Evolutionary conservation across 2,797 vertebrate genomes (phyloP).

Genomic region (Acipenser ruthenus): DNA sequence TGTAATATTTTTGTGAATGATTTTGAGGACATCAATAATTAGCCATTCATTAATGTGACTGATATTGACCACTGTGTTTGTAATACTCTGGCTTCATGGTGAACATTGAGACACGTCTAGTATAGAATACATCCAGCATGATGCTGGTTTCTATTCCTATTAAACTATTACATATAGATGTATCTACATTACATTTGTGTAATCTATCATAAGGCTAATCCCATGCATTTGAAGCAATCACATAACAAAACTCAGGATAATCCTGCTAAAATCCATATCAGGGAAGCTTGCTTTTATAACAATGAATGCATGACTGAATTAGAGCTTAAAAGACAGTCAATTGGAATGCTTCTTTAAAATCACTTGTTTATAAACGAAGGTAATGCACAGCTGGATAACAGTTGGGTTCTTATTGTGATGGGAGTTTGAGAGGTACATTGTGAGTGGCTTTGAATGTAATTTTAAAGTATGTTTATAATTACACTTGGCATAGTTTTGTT

Average conservation of each 20-base stretch:
- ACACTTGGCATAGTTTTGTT: slow-evolving; percentile 48
- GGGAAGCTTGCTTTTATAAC: not conserved
- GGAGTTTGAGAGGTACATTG: slow-evolving; percentile 3
- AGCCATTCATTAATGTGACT: not conserved
- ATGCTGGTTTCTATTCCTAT: not conserved
- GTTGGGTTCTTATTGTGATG: not conserved
- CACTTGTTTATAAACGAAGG: not conserved
- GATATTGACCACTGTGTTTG: too few relatives aligned
- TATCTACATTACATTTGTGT: not conserved
- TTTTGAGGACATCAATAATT: not conserved
- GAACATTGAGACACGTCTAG: not conserved
- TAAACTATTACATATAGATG: slow-evolving; percentile 4
- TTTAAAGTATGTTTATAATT: slow-evolving; percentile 32
- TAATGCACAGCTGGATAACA: slow-evolving; percentile 1
- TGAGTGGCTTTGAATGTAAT: slow-evolving; percentile 33
- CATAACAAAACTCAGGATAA: not conserved
- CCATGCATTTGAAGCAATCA: not conserved
- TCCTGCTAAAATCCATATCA: not conserved
- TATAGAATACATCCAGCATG: not conserved
- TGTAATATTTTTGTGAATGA: not conserved
- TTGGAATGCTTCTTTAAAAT: not conserved
- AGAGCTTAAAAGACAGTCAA: not conserved
- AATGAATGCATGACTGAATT: not conserved
- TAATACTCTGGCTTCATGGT: not conserved
- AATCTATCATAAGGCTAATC: not conserved